These are phyloP conservation scores for Gallirallus australis DNA, from an alignment of 2,797 vertebrate genomes.

Conservation along the genomic window DNA sequence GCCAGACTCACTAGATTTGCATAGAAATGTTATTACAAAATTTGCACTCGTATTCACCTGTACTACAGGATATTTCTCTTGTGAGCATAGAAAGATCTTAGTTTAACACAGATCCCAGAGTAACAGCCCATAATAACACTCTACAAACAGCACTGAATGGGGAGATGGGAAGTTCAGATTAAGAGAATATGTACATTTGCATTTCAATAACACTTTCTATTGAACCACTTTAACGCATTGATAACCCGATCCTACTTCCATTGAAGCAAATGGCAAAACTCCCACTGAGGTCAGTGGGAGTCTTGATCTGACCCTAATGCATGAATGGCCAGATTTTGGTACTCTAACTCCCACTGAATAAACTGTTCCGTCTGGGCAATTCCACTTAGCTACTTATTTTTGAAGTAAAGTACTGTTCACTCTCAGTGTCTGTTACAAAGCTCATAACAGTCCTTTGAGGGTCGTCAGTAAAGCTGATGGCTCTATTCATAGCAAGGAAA, in stretches of 20 bases:
- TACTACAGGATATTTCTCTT: not conserved
- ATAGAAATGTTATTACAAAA: not conserved
- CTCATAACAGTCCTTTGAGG: not conserved
- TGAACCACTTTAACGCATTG: slow-evolving; percentile 11
- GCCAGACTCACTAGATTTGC: not conserved
- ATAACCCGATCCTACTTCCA: not conserved
- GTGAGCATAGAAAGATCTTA: not conserved
- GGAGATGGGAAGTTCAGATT: slow-evolving; percentile 56
- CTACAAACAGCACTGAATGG: slow-evolving; percentile 11
- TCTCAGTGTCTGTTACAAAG: not conserved
- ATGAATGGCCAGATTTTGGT: not conserved
- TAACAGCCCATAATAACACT: not conserved
- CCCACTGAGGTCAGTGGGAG: not conserved
- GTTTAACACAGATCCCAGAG: not conserved
- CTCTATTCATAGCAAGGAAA: not conserved
- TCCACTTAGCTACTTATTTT: not conserved
- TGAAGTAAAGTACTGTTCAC: not conserved
- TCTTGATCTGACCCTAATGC: slow-evolving; percentile 16
- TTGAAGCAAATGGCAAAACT: slow-evolving; percentile 30
- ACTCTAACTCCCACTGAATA: not conserved
- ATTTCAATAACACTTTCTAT: slow-evolving; percentile 39
- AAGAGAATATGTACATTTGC: slow-evolving; percentile 29
- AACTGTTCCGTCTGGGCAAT: not conserved
- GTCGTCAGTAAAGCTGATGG: not conserved
- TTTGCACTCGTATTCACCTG: not conserved